Percentiles rank a stretch among this genome's conserved stretches.
Conservation (phyloP, 2,113 vertebrate species). For the Ramphastos sulfuratus region DNA sequence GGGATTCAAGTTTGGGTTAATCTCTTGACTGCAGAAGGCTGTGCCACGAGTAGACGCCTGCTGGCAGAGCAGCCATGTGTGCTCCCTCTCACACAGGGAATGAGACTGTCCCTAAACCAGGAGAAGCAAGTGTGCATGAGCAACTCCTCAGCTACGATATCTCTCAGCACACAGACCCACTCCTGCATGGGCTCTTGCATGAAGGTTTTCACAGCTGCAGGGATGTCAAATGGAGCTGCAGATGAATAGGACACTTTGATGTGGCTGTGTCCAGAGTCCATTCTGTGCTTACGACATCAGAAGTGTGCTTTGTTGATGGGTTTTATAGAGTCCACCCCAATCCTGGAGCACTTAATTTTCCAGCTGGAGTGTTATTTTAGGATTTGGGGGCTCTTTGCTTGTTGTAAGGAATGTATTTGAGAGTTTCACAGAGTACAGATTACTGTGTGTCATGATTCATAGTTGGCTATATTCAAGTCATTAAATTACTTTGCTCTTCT, state of each 20-base stretch:
- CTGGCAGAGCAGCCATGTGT: rapidly evolving
- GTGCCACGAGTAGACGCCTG: rapidly evolving
- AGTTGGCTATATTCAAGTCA: neutral
- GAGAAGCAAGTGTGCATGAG: neutral
- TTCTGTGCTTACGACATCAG: neutral
- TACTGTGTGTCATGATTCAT: neutral
- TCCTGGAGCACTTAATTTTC: neutral
- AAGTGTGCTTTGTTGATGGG: rapidly evolving
- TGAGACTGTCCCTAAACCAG: no score
- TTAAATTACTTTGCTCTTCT: neutral
- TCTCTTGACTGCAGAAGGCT: no score
- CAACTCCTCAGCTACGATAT: rapidly evolving
- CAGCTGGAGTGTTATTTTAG: neutral
- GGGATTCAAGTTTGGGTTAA: neutral
- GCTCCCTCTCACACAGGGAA: neutral
- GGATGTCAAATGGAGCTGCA: neutral
- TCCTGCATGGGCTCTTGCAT: neutral
- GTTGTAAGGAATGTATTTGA: neutral
- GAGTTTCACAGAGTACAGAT: neutral
- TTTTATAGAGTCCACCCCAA: neutral
- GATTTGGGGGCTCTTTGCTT: neutral
- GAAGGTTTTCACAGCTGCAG: neutral
- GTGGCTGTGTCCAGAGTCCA: neutral
- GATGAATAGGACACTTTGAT: neutral
- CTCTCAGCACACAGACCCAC: rapidly evolving